Base-by-base conservation (phyloP, 1,140 invertebrate genomes). In the Aphis craccivora region DNA sequence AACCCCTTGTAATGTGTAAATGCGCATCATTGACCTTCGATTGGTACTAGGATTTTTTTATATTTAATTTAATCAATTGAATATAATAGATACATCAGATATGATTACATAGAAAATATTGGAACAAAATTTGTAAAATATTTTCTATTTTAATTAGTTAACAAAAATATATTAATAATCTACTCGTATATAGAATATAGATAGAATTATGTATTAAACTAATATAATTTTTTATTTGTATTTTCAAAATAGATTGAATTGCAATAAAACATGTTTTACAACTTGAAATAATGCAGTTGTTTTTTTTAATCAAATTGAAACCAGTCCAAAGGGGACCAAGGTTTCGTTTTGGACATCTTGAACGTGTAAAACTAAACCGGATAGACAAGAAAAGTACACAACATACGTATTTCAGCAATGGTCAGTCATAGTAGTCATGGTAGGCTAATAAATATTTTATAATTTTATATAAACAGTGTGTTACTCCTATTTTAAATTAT, bases 21-120 rank as follows among this genome's bases (percentile, higher is more conserved):
- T n/a, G 91, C 76, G n/a, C 45, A 81, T 40, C 45, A 45, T 30
- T 76, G 91, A 84, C 91, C 91, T 92, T 92, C 91, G 76, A 92
- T 92, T 92, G 91, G 83, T 81, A 53, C 48, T 53, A 1, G 14
- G 91, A 84, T 83, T 81, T 92, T 48, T 48, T n/a, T 45, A 35
- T 40, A 90, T 20, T 53, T 88, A 22, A 35, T 51, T 88, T 40
- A 37, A 8, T 8, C 35, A 53, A 55, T 40, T 89, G 14, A 55
- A 89, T 48, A 22, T 6, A 53, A 23, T 2, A 35, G 35, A 81
- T 51, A 53, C 25, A 8, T 86, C 81, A 23, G 40, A 37, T 40
- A 84, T 40, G 37, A 23, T 30, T 84, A 2, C 40, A 40, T 40
- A 40, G 37, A 76, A n/a, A 76, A 76, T 76, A 76, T 76, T 18